phyloP scores from a whole-genome alignment of 2,113 vertebrate genomes.

The Ctenodactylus gundi region DNA sequence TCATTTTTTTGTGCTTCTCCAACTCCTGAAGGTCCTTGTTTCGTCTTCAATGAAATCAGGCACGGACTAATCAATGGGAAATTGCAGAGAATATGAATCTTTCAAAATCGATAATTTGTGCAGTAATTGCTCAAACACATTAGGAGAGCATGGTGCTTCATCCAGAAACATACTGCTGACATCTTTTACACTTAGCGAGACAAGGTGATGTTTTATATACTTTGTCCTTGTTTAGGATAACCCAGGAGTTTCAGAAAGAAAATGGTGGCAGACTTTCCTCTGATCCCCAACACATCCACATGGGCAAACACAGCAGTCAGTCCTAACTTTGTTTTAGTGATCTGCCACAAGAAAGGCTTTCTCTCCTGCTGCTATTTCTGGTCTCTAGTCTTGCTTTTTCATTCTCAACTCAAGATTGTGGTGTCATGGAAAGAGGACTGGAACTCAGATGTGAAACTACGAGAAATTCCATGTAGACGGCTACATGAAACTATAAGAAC shows the following conservation, averaged over 20 bases:
- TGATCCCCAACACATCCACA: background rate
- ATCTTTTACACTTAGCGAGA: constrained; percentile 68
- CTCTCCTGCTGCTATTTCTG: background rate
- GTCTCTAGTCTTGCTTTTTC: background rate
- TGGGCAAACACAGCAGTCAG: background rate
- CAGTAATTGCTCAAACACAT: constrained; percentile 78
- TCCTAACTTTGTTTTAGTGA: background rate
- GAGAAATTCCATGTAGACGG: no score
- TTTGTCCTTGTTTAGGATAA: constrained; percentile 56
- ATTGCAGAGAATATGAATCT: constrained; percentile 79
- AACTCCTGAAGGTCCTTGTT: constrained; percentile 76
- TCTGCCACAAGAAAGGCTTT: background rate
- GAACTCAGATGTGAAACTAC: no score
- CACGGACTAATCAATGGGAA: constrained; percentile 80
- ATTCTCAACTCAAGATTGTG: background rate
- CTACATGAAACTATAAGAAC: no score
- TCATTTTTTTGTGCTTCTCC: constrained; percentile 79
- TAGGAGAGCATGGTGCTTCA: constrained; percentile 39
- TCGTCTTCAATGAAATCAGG: constrained; percentile 81
- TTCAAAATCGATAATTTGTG: constrained; percentile 79
- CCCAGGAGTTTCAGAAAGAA: constrained; percentile 60
- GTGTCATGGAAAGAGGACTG: background rate
- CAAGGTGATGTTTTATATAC: constrained; percentile 58
- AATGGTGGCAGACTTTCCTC: background rate
- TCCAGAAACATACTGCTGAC: constrained; percentile 44